Conservation (phyloP, 2,113 vertebrate genomes). For the Lipotes vexillifer region DNA sequence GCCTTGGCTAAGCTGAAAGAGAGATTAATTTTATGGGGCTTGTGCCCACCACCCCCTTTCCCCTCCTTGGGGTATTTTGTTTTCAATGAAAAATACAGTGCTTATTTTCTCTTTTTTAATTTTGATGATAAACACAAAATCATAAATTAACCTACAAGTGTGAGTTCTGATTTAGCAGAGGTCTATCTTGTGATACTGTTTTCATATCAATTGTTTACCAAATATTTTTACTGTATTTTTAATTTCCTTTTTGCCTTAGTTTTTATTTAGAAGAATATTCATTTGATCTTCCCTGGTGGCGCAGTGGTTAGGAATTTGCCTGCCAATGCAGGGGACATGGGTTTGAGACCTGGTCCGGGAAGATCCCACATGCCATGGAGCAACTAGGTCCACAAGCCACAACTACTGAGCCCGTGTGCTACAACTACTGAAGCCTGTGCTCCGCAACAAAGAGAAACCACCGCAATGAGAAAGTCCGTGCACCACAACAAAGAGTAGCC, state of each 20-base stretch:
- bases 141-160: background rate
- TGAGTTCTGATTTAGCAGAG: background rate
- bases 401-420: no score
- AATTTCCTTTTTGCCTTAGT: background rate
- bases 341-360: no score
- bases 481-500: no score
- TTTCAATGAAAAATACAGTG: background rate
- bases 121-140: background rate
- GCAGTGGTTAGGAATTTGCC: no score
- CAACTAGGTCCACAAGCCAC: no score
- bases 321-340: no score
- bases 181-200: background rate
- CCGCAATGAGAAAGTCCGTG: no score
- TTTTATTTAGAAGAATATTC: background rate
- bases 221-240: background rate
- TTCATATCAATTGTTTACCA: background rate
- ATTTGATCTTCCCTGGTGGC: no score
- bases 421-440: no score
- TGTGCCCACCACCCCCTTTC: background rate
- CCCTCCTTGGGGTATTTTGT: background rate
- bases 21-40: background rate
- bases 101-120: background rate
- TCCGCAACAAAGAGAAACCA: no score
- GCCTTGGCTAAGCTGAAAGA: background rate
- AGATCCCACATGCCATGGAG: no score